Evolutionary conservation across 2,797 vertebrate genomes (phyloP).

Genomic region (Sebastiscus tertius): DNA sequence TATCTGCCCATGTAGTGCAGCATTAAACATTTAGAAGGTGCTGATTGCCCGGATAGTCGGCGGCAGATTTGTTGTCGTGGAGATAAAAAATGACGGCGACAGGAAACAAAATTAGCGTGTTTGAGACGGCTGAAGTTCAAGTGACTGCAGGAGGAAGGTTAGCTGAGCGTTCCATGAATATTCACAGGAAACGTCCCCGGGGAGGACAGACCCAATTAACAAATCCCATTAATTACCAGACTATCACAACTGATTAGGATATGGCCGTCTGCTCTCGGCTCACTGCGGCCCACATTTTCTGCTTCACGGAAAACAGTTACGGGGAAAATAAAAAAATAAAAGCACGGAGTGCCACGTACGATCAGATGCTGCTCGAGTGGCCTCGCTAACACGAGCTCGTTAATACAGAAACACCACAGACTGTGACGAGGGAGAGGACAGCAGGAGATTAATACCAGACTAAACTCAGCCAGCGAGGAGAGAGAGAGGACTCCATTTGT

Average conservation of each 20-base stretch:
- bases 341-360: slow-evolving; percentile 46
- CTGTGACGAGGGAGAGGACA: slow-evolving; percentile 45
- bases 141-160: slow-evolving; percentile 69
- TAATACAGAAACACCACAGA: slow-evolving; percentile 38
- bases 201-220: slow-evolving; percentile 80
- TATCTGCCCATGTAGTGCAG: slow-evolving; percentile 29
- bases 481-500: neutral
- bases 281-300: slow-evolving; percentile 72
- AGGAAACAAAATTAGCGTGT: slow-evolving; percentile 32
- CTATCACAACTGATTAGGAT: slow-evolving; percentile 81
- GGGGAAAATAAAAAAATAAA: slow-evolving; percentile 32
- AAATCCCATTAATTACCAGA: slow-evolving; percentile 82
- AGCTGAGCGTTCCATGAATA: slow-evolving; percentile 66
- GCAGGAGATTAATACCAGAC: slow-evolving; percentile 32
- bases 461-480: neutral
- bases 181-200: slow-evolving; percentile 66
- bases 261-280: slow-evolving; percentile 73
- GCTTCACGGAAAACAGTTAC: slow-evolving; percentile 54
- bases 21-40: slow-evolving; percentile 66
- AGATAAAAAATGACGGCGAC: slow-evolving; percentile 40
- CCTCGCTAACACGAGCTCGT: slow-evolving; percentile 46
- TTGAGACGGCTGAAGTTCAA: slow-evolving; percentile 58
- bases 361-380: slow-evolving; percentile 61
- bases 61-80: slow-evolving; percentile 50
- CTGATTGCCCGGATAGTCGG: slow-evolving; percentile 46